Conservation (phyloP, 2,888 invertebrate genomes). For the Trachelus tabidus region DNA sequence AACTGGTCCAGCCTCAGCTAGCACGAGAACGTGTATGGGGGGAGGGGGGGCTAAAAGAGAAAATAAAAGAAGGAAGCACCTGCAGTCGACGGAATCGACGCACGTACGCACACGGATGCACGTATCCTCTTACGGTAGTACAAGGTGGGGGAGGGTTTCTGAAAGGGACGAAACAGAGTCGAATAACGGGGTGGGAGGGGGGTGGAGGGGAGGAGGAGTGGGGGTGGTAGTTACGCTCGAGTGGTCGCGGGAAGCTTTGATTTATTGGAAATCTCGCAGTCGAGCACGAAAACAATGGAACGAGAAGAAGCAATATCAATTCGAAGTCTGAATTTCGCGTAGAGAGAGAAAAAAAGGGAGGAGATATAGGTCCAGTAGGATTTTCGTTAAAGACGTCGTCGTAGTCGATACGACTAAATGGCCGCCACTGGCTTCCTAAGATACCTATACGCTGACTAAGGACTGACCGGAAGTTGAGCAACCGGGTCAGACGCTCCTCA, state of each 20-base stretch:
- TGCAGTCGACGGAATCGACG: background rate
- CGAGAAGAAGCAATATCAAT: conserved; percentile 36
- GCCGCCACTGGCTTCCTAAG: background rate
- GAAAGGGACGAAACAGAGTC: background rate
- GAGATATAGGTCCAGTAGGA: background rate
- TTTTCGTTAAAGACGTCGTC: background rate
- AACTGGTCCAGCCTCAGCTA: background rate
- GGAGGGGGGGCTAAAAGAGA: background rate
- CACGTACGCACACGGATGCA: background rate
- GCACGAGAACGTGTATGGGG: too few species aligned
- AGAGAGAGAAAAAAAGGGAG: background rate
- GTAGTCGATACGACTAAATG: background rate
- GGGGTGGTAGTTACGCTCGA: background rate
- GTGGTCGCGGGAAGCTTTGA: conserved; percentile 26
- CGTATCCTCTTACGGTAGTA: background rate
- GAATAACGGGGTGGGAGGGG: too few species aligned
- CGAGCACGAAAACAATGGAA: conserved; percentile 34
- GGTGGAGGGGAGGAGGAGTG: too few species aligned
- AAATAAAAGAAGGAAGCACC: background rate
- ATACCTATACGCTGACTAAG: background rate
- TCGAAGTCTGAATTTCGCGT: background rate
- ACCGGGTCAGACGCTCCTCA: conserved; percentile 7
- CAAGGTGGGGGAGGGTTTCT: background rate
- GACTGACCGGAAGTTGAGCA: background rate
- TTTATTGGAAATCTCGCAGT: conserved; percentile 28